Base-by-base conservation (phyloP, 2,888 invertebrate genomes). In the Drosophila bunnanda region DNA sequence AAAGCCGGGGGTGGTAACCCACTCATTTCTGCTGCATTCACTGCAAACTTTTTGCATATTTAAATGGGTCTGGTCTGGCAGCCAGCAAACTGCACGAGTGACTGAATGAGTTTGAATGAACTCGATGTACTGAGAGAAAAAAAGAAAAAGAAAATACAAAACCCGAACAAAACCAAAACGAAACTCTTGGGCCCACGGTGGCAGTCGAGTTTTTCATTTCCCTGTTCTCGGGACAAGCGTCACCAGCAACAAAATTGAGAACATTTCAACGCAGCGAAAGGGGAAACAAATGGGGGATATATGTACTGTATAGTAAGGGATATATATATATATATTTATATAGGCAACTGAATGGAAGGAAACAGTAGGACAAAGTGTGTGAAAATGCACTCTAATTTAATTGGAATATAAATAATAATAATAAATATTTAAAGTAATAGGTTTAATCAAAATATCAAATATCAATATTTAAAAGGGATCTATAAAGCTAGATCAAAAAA, bases 41-140 rank as follows among this genome's bases (percentile, higher is more conserved):
- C 54, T 80, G 89, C 78, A 78, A 70, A 79, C 89, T 75, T 87
- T 81, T 84, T 89, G 90, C 86, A 89, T 89, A 89, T 87, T 90
- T 89, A 89, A 87, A 59, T 72, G 67, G 67, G 32, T 34, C 20
- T 46, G 71, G 66, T 55, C 66, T 66, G 74, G 61, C 57, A 65
- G 80, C 71, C 77, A 65, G 74, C 57, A 69, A 66, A 81, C 75
- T 68, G 76, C 56, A 59, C 86, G 74, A 79, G 70, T 89, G 90
- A 87, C 78, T 89, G 86, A 87, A 81, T 83, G 89, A 81, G 86
- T 87, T 89, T 87, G 87, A 89, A 89, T 87, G 90, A 87, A 87
- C 90, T 87, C 90, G 77, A 75, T 86, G 82, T 77, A 77, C 75
- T 74, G 71, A 59, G 67, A 73, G 61, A 72, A 59, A 43, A 34